Percentiles rank a stretch among this genome's conserved stretches.
Conservation (phyloP, 2,797 vertebrate genomes). For the Pelodytes ibericus region DNA sequence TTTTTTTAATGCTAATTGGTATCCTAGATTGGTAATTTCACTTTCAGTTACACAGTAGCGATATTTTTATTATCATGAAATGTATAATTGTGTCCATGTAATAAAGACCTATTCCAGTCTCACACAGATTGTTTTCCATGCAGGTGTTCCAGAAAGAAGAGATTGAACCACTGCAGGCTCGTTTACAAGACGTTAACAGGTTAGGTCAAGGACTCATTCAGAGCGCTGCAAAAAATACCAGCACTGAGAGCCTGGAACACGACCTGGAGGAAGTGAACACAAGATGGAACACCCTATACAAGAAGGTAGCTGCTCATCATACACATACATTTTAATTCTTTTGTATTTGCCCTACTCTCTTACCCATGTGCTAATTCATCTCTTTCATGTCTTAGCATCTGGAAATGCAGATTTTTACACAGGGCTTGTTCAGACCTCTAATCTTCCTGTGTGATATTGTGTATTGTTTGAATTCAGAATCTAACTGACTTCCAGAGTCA, state of each 20-base stretch:
- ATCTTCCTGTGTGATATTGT: constrained; percentile 4
- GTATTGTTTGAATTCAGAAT: not conserved
- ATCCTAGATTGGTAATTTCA: too few species aligned
- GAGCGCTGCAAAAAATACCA: constrained; percentile 85
- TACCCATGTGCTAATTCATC: not conserved
- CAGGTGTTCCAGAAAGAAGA: constrained; percentile 95
- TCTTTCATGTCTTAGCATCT: constrained; percentile 24
- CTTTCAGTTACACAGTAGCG: too few species aligned
- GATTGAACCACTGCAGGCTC: constrained; percentile 88
- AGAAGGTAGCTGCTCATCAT: constrained; percentile 81
- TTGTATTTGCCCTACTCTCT: not conserved
- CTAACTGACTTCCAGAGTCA: not conserved
- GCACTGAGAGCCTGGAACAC: constrained; percentile 83
- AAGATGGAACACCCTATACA: constrained; percentile 95
- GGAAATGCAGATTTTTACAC: not conserved
- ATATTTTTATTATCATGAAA: too few species aligned
- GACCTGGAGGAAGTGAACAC: constrained; percentile 87
- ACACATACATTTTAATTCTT: not conserved
- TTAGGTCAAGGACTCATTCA: constrained; percentile 92
- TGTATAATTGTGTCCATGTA: too few species aligned
- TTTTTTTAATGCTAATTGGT: too few species aligned
- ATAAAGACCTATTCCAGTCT: constrained; percentile 23
- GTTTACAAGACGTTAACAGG: constrained; percentile 89
- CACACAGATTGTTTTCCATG: constrained; percentile 29
- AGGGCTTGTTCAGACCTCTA: constrained; percentile 12